Evolutionary conservation across 2,797 vertebrate species (phyloP).

Genomic region (Etheostoma nigrum): DNA sequence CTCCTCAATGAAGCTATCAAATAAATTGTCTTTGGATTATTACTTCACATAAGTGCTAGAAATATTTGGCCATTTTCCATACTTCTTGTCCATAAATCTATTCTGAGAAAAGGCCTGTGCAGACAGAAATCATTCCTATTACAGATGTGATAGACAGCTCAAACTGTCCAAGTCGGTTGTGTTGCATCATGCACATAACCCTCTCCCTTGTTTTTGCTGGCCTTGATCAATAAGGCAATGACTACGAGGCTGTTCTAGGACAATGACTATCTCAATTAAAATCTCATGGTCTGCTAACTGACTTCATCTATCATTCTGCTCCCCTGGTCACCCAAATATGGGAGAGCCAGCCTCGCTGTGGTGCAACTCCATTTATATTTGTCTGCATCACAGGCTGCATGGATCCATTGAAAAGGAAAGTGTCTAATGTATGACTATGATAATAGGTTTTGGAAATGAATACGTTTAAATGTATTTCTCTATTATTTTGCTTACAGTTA

Average conservation of each 20-base stretch:
- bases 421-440: constrained; percentile 26
- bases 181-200: constrained; percentile 34
- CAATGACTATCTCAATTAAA: constrained; percentile 76
- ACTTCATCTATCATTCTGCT: constrained; percentile 66
- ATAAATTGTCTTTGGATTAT: constrained; percentile 7
- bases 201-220: constrained; percentile 26
- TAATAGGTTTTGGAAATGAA: constrained; percentile 39
- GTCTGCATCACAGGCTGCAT: constrained; percentile 38
- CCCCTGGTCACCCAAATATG: constrained; percentile 46
- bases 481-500: neutral
- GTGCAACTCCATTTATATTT: constrained; percentile 62
- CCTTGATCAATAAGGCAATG: constrained; percentile 63
- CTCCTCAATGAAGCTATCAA: constrained; percentile 6
- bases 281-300: constrained; percentile 60
- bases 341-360: constrained; percentile 31
- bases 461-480: constrained; percentile 9
- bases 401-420: constrained; percentile 36
- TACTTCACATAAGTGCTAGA: neutral
- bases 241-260: constrained; percentile 52
- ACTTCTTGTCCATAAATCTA: neutral
- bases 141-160: constrained; percentile 19
- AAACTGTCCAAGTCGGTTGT: neutral
- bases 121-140: constrained; percentile 7
- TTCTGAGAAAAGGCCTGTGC: neutral
- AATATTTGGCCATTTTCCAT: constrained; percentile 1